Percentiles rank a stretch among this genome's conserved stretches.
These are phyloP conservation scores for Daboia siamensis DNA, from an alignment of 2,113 vertebrate species.

Conservation along the genomic window DNA sequence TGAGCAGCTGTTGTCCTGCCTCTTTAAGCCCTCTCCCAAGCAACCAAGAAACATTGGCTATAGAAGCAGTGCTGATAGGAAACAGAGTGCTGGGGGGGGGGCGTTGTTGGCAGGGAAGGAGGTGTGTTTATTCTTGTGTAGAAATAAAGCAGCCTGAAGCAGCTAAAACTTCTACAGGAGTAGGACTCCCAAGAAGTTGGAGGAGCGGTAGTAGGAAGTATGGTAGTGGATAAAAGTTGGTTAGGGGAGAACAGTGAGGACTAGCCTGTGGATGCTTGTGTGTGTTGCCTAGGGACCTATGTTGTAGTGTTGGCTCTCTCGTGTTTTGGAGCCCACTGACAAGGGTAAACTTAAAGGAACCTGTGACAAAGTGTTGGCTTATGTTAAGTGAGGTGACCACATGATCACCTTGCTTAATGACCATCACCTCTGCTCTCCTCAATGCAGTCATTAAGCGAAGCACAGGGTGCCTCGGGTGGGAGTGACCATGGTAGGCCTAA, in stretches of 20 bases:
- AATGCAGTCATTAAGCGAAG: neutral
- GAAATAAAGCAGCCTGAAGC: neutral
- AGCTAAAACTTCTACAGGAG: neutral
- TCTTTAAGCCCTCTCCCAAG: neutral
- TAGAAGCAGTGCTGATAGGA: neutral
- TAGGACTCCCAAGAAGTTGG: neutral
- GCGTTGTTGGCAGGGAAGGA: neutral
- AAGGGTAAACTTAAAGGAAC: neutral
- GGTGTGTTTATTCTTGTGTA: neutral
- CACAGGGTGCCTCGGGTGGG: neutral
- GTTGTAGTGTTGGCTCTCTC: neutral
- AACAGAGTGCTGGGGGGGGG: neutral
- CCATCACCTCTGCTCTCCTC: neutral
- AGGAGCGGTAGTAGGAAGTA: neutral
- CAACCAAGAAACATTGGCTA: neutral
- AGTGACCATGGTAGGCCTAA: neutral
- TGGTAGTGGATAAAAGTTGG: neutral
- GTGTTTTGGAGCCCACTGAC: neutral
- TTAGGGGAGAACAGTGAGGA: neutral
- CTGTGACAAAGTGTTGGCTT: neutral
- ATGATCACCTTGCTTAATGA: neutral
- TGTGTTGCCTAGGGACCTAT: neutral
- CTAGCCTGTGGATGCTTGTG: neutral
- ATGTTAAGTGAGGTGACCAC: neutral
- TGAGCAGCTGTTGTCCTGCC: neutral